phyloP scores from a whole-genome alignment of 2,113 vertebrate genomes.

The Scopus umbretta region DNA sequence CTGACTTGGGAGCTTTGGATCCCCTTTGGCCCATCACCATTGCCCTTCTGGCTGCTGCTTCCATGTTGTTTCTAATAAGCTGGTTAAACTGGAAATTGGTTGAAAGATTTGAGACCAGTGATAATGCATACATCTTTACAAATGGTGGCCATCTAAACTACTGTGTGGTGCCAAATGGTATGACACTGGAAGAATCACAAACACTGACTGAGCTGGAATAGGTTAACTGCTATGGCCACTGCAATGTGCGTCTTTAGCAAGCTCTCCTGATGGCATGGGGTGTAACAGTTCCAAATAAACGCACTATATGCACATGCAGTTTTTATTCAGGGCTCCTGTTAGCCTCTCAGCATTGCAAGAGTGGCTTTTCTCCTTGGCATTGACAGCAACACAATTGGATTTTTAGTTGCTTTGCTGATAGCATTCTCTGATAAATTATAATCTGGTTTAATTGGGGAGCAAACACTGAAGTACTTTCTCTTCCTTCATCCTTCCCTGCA shows the following conservation, averaged over 20 bases:
- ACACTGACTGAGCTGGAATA: rapidly evolving
- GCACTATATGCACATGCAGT: rapidly evolving
- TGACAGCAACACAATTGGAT: neutral
- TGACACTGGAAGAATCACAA: rapidly evolving
- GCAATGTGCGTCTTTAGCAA: neutral
- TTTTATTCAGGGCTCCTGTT: neutral
- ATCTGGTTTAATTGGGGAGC: neutral
- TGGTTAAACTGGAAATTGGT: too few relatives aligned
- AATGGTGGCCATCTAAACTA: rapidly evolving
- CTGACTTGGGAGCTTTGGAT: too few relatives aligned
- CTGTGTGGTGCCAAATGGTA: rapidly evolving
- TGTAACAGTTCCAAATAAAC: too few relatives aligned
- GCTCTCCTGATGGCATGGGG: too few relatives aligned
- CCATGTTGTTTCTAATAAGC: neutral
- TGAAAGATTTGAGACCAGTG: rapidly evolving
- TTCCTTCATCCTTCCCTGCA: neutral
- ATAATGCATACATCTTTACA: rapidly evolving
- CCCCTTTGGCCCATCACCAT: neutral
- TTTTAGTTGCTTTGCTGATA: neutral
- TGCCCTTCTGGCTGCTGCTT: too few relatives aligned
- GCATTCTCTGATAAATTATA: too few relatives aligned
- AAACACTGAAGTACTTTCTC: neutral
- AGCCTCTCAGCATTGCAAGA: too few relatives aligned
- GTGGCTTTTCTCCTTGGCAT: neutral
- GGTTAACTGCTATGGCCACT: rapidly evolving